Evolutionary conservation across 2,888 invertebrate genomes (phyloP).

Genomic region (Cantharis flavilabris): DNA sequence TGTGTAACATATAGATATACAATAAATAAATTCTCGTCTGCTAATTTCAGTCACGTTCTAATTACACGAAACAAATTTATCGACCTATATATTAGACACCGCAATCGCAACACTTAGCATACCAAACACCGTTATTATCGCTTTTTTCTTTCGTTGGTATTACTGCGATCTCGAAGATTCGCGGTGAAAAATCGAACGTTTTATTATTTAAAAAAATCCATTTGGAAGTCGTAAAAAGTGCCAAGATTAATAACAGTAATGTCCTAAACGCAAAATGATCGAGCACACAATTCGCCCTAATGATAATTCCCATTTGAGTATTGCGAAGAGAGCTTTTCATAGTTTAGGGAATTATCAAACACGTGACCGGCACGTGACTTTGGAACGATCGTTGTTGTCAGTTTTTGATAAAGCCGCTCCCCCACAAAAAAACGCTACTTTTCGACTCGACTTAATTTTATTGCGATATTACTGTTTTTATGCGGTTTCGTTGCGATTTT

Average conservation of each 20-base stretch:
- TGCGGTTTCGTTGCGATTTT: neutral
- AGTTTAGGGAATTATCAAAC: conserved; percentile 16
- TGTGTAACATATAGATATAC: neutral
- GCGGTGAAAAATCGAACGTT: neutral
- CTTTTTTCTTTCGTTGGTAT: neutral
- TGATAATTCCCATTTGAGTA: conserved; percentile 16
- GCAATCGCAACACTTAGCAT: neutral
- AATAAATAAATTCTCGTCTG: neutral
- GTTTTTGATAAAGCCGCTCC: conserved; percentile 10
- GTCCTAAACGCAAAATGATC: neutral
- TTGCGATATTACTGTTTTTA: neutral
- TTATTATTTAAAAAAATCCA: neutral
- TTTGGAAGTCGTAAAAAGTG: neutral
- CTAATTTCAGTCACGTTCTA: neutral
- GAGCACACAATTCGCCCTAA: conserved; percentile 2
- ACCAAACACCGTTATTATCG: neutral
- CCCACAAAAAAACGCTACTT: neutral
- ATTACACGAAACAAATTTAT: neutral
- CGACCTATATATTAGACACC: neutral
- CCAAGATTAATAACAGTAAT: neutral
- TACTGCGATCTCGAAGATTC: neutral
- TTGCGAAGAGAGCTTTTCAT: conserved; percentile 3
- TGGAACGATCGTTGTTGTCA: conserved; percentile 7
- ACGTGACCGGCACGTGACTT: conserved; percentile 32
- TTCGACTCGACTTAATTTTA: neutral